These are phyloP conservation scores for Telenomus remus DNA, from an alignment of 1,140 invertebrate species.

Conservation along the genomic window DNA sequence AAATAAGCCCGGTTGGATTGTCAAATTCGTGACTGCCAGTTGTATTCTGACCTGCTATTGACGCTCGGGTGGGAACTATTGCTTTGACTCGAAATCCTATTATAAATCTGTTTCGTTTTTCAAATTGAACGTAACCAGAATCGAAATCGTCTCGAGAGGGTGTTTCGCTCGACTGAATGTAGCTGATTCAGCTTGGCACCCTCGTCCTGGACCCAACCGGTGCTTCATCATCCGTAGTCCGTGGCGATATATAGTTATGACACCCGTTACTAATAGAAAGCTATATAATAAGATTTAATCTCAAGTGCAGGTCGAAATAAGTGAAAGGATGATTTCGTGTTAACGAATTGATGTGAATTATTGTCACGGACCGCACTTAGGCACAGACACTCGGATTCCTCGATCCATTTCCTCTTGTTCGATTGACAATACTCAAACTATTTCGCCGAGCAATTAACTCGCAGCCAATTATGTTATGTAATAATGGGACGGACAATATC, in stretches of 20 bases:
- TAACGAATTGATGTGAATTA: constrained; percentile 23
- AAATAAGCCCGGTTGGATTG: too few relatives aligned
- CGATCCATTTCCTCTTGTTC: too few relatives aligned
- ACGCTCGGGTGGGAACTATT: constrained; percentile 5
- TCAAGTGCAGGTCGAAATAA: constrained; percentile 39
- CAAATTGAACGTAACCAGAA: constrained; percentile 56
- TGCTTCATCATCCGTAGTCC: constrained; percentile 64
- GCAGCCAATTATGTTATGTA: too few relatives aligned
- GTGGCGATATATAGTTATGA: constrained; percentile 48
- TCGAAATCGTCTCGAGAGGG: constrained; percentile 55
- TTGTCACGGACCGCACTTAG: constrained; percentile 1
- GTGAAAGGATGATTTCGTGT: constrained; percentile 29
- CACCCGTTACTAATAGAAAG: constrained; percentile 46
- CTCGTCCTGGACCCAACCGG: constrained; percentile 52
- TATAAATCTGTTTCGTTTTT: constrained; percentile 60
- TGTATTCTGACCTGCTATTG: background rate
- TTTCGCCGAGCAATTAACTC: too few relatives aligned
- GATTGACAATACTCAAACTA: too few relatives aligned
- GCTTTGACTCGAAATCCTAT: constrained; percentile 38
- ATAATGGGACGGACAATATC: too few relatives aligned
- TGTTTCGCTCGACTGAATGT: constrained; percentile 64
- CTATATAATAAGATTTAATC: constrained; percentile 49
- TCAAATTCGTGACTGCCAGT: too few relatives aligned
- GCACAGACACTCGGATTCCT: too few relatives aligned
- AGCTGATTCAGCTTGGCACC: constrained; percentile 70